These are phyloP conservation scores for Mythimna lalbum DNA, from an alignment of 2,888 invertebrate species.

Conservation along the genomic window DNA sequence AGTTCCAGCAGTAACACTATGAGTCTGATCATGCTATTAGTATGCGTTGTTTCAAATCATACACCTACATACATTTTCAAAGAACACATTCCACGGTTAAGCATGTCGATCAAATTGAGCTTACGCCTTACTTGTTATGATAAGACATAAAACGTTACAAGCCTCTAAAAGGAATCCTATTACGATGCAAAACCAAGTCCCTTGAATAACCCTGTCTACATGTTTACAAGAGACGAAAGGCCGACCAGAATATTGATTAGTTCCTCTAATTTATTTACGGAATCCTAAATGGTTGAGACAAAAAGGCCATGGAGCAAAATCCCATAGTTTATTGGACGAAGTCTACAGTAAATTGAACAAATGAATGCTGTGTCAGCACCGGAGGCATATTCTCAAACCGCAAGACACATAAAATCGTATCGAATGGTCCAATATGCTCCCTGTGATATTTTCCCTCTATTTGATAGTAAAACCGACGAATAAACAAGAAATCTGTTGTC, in stretches of 20 bases:
- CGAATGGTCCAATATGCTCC: constrained; percentile 21
- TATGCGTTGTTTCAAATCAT: not conserved
- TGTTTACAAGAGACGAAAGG: constrained; percentile 18
- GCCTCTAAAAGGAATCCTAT: not conserved
- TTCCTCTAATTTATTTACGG: constrained; percentile 45
- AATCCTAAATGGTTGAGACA: constrained; percentile 48
- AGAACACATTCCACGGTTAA: not conserved
- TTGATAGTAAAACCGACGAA: constrained; percentile 17
- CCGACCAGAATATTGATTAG: constrained; percentile 48
- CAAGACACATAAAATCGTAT: constrained; percentile 47
- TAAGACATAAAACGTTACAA: not conserved
- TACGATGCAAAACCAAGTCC: constrained; percentile 13
- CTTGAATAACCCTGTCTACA: constrained; percentile 18
- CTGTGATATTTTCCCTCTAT: constrained; percentile 35
- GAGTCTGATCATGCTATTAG: not conserved
- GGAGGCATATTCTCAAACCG: constrained; percentile 56
- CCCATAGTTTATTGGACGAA: constrained; percentile 68
- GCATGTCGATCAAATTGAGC: not conserved
- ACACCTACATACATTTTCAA: not conserved
- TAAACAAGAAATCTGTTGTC: constrained; percentile 33
- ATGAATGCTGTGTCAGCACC: constrained; percentile 69
- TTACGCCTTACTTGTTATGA: not conserved
- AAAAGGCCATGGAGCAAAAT: constrained; percentile 50
- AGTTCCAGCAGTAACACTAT: no score
- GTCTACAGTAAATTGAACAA: constrained; percentile 72